A percentile compares a stretch with the other conserved stretches of the same genome.
phyloP scores from a whole-genome alignment of 1,140 invertebrate species.

The Ostrea denselamellosa region DNA sequence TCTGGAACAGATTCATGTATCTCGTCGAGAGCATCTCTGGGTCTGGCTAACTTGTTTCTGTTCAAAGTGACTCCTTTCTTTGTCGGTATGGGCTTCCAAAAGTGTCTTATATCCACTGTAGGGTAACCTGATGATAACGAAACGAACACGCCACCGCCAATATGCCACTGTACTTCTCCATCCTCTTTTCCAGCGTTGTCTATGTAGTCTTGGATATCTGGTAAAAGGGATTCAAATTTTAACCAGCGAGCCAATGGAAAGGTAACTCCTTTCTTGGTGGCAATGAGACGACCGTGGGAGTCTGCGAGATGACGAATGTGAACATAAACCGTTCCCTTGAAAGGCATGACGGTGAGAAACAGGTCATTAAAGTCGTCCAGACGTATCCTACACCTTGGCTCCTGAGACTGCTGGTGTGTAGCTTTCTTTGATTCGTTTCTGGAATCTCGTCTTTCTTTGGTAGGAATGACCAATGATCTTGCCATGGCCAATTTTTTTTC shows the following conservation, averaged over 20 bases:
- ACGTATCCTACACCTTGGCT: background rate
- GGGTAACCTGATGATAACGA: slow-evolving; percentile 23
- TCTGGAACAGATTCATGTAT: slow-evolving; percentile 47
- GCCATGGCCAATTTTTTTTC: slow-evolving; percentile 4
- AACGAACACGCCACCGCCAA: slow-evolving; percentile 44
- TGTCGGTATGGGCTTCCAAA: slow-evolving; percentile 46
- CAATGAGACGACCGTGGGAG: background rate
- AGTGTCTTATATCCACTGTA: slow-evolving; percentile 49
- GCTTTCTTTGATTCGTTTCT: background rate
- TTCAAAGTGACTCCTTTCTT: slow-evolving; percentile 45
- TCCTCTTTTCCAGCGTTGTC: background rate
- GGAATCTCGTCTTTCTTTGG: slow-evolving; percentile 19
- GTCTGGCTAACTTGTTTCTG: slow-evolving; percentile 3
- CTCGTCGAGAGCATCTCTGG: slow-evolving; percentile 18
- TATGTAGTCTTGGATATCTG: slow-evolving; percentile 25
- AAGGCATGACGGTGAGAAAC: slow-evolving; percentile 22
- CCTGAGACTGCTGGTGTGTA: slow-evolving; percentile 34
- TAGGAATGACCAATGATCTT: background rate
- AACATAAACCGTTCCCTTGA: slow-evolving; percentile 21
- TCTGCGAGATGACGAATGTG: slow-evolving; percentile 33
- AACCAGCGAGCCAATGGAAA: slow-evolving; percentile 23
- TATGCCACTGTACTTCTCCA: slow-evolving; percentile 23
- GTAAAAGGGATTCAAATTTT: slow-evolving; percentile 32
- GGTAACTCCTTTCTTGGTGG: slow-evolving; percentile 39
- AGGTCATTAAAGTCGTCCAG: slow-evolving; percentile 22